These are phyloP conservation scores for Macrobrachium rosenbergii DNA, from an alignment of 1,140 invertebrate genomes.

Conservation along the genomic window DNA sequence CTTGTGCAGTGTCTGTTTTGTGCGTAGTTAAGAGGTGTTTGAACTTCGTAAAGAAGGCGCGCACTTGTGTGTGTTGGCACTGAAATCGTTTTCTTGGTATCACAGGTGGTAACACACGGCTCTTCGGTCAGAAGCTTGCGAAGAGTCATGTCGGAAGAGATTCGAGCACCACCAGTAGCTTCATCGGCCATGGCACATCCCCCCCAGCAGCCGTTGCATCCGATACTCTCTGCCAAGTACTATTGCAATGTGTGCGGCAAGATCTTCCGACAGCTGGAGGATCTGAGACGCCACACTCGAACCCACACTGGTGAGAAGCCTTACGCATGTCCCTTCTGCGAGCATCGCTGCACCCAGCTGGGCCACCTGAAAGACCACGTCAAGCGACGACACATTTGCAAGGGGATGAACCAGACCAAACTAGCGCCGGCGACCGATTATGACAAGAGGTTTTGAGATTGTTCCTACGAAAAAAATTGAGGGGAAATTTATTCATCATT, in stretches of 20 bases:
- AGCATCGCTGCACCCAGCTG: constrained; percentile 44
- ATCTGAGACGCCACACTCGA: constrained; percentile 34
- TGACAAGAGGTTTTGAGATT: not conserved
- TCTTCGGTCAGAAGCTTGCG: not conserved
- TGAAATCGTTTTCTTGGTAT: constrained; percentile 44
- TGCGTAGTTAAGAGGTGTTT: too few species aligned
- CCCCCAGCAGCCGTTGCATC: not conserved
- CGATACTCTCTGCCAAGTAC: constrained; percentile 71
- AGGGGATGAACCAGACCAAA: not conserved
- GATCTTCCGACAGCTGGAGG: constrained; percentile 86
- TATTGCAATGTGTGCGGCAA: constrained; percentile 93
- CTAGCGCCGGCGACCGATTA: too few species aligned
- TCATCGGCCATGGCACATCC: too few species aligned
- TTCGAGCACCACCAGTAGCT: too few species aligned
- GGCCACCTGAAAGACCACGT: constrained; percentile 46
- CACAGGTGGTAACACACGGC: constrained; percentile 34
- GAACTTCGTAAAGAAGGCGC: not conserved
- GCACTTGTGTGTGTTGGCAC: not conserved
- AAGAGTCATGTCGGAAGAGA: too few species aligned
- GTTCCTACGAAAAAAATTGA: not conserved
- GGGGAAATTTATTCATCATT: not conserved
- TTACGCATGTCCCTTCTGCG: constrained; percentile 43
- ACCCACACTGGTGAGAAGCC: constrained; percentile 53
- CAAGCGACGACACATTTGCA: constrained; percentile 33
- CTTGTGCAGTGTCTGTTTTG: too few species aligned